phyloP scores from a whole-genome alignment of 2,888 invertebrate species.

The Seira sanloemensis region DNA sequence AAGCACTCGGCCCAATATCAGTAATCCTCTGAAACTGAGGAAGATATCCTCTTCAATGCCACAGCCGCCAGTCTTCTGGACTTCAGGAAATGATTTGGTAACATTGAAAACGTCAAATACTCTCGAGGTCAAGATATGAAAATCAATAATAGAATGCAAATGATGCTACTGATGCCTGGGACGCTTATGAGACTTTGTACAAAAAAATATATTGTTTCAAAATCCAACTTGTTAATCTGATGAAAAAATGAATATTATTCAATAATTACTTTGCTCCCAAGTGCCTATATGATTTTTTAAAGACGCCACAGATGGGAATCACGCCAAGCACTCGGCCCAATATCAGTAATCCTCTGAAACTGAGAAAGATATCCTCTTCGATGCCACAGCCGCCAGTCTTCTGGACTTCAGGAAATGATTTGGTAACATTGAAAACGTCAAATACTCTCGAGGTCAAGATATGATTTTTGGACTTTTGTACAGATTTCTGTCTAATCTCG shows the following conservation, averaged over 20 bases:
- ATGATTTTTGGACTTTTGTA: no score
- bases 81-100: no score
- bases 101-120: no score
- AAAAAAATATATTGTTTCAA: no score
- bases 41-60: not conserved
- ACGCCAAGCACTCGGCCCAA: not conserved
- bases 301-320: not conserved
- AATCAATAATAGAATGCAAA: not conserved
- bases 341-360: not conserved
- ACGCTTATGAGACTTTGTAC: slow-evolving; percentile 10
- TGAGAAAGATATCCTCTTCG: not conserved
- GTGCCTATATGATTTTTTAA: not conserved
- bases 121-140: no score
- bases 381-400: not conserved
- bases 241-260: not conserved
- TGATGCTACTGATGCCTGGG: not conserved
- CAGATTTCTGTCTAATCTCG: no score
- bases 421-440: not conserved
- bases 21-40: slow-evolving; percentile 8
- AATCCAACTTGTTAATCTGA: not conserved
- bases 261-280: not conserved
- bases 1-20: slow-evolving; percentile 47
- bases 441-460: not conserved
- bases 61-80: not conserved
- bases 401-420: not conserved